phyloP scores from a whole-genome alignment of 1,140 invertebrate species.

The Lithobius niger region DNA sequence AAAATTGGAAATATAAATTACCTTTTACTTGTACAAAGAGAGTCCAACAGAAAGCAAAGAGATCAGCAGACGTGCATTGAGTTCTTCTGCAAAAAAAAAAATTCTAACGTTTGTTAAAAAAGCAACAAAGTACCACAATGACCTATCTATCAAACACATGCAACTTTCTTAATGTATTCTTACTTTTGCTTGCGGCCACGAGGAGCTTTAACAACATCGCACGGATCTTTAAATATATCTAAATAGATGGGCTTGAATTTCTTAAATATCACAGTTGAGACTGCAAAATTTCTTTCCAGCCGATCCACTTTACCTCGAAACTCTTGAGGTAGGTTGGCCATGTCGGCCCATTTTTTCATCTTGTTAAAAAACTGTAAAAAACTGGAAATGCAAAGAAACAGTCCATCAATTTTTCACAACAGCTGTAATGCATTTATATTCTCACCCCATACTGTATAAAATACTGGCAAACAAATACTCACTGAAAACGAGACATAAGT shows the following conservation, averaged over 20 bases:
- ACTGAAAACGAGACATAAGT: too few relatives aligned
- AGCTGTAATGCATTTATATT: too few relatives aligned
- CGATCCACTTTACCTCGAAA: constrained; percentile 72
- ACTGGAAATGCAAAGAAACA: too few relatives aligned
- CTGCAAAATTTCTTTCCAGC: constrained; percentile 82
- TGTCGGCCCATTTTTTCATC: constrained; percentile 90
- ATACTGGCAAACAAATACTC: too few relatives aligned
- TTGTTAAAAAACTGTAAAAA: constrained; percentile 91
- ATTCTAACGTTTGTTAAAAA: too few relatives aligned
- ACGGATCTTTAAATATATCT: constrained; percentile 57
- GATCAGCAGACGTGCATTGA: constrained; percentile 57
- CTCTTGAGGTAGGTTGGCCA: constrained; percentile 72
- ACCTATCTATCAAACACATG: too few relatives aligned
- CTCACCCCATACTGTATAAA: too few relatives aligned
- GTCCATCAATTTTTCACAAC: too few relatives aligned
- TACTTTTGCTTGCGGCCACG: constrained; percentile 58
- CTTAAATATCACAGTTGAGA: constrained; percentile 86
- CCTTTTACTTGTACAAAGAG: constrained; percentile 83
- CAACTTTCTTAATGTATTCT: too few relatives aligned
- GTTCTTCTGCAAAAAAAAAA: constrained; percentile 40
- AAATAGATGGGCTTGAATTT: constrained; percentile 81
- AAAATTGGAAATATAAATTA: constrained; percentile 18
- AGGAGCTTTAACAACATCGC: constrained; percentile 41
- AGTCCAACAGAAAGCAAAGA: constrained; percentile 90
- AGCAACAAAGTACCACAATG: too few relatives aligned